These are phyloP conservation scores for Torymus auratus DNA, from an alignment of 2,888 invertebrate species.

Conservation along the genomic window DNA sequence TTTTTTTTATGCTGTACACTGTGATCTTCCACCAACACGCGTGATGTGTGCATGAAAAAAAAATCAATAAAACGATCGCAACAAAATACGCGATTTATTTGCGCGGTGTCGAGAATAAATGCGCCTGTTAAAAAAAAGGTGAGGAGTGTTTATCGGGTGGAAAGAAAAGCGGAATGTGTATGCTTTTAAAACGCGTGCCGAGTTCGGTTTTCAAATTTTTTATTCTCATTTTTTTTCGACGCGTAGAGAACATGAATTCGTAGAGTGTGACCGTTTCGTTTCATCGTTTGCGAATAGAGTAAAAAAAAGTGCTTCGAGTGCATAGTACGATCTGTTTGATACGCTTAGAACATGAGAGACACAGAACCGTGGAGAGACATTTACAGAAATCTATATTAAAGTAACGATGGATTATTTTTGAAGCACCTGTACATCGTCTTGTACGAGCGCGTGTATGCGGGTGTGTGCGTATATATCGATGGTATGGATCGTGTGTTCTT, in stretches of 20 bases:
- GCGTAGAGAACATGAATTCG: constrained; percentile 8
- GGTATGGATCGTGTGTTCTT: constrained; percentile 48
- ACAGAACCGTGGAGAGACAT: constrained; percentile 7
- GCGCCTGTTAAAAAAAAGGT: constrained; percentile 15
- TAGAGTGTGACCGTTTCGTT: constrained; percentile 7
- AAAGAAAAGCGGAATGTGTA: constrained; percentile 50
- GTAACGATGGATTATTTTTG: constrained; percentile 40
- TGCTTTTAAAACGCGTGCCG: constrained; percentile 37
- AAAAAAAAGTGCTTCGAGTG: constrained; percentile 13
- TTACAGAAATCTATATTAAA: constrained; percentile 45
- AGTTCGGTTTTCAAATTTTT: background rate
- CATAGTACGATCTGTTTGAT: constrained; percentile 10
- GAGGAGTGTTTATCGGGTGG: constrained; percentile 29
- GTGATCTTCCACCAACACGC: constrained; percentile 9
- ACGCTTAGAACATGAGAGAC: constrained; percentile 9
- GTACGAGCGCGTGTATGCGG: constrained; percentile 62
- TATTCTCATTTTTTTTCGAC: background rate
- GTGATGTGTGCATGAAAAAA: constrained; percentile 35
- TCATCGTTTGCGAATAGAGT: constrained; percentile 36
- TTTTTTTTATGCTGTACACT: constrained; percentile 31
- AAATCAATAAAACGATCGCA: constrained; percentile 27
- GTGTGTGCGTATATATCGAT: constrained; percentile 61
- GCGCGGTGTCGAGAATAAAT: constrained; percentile 12
- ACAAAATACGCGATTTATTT: constrained; percentile 31
- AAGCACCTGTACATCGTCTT: constrained; percentile 51